These are phyloP conservation scores for Glyptemys insculpta DNA, from an alignment of 2,797 vertebrate species.

Conservation along the genomic window DNA sequence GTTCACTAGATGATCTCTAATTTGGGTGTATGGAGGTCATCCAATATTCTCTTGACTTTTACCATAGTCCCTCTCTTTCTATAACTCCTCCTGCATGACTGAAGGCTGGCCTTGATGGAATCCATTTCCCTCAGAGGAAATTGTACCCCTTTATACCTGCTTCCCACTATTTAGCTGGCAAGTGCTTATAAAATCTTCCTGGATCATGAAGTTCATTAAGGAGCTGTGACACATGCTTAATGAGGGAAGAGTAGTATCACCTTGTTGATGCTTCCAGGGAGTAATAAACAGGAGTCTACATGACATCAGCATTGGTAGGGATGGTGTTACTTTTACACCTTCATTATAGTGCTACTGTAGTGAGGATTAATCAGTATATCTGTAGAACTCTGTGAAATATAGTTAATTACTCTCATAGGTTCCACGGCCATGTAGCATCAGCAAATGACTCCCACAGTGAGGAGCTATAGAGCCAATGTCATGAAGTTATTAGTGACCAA, in stretches of 20 bases:
- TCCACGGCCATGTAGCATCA: conserved; percentile 1
- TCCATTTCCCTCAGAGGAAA: accelerated
- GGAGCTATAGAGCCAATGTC: conserved; percentile 1
- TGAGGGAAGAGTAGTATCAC: background rate
- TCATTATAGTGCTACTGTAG: background rate
- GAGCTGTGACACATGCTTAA: background rate
- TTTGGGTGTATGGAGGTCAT: background rate
- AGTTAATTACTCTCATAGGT: conserved; percentile 1
- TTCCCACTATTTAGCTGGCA: background rate
- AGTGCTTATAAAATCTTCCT: background rate
- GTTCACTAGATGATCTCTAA: background rate
- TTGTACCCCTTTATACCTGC: accelerated
- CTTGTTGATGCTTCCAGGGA: conserved; percentile 35
- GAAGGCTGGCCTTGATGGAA: background rate
- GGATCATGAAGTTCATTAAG: background rate
- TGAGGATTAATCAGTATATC: conserved; percentile 41
- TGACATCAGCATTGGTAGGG: background rate
- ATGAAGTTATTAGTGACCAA: conserved; percentile 72
- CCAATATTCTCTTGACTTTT: background rate
- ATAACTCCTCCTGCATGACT: accelerated
- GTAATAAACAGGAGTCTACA: conserved; percentile 30
- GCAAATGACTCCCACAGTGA: conserved; percentile 20
- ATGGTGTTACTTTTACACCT: conserved; percentile 31
- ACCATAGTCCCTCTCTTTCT: background rate
- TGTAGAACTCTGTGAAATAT: conserved; percentile 30